These are phyloP conservation scores for Maniola jurtina DNA, from an alignment of 1,140 invertebrate genomes.

Conservation along the genomic window DNA sequence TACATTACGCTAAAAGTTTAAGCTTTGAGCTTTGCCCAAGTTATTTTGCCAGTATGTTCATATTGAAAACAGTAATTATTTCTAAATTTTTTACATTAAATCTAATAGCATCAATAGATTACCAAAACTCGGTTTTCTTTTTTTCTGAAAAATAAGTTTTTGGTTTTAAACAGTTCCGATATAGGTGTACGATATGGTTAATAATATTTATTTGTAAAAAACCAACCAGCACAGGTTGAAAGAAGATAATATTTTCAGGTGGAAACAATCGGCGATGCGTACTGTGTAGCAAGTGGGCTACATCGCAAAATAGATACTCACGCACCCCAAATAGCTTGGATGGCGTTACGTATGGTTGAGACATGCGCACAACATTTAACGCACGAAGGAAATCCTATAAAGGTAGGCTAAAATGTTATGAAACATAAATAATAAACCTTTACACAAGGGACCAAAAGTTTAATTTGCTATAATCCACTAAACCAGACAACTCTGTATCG, in stretches of 20 bases:
- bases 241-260: constrained; percentile 88
- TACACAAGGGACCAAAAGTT: too few relatives aligned
- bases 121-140: neutral
- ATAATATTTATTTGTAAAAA: neutral
- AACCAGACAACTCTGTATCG: too few relatives aligned
- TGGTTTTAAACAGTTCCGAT: too few relatives aligned
- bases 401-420: constrained; percentile 78
- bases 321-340: constrained; percentile 96
- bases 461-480: too few relatives aligned
- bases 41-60: too few relatives aligned
- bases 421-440: neutral
- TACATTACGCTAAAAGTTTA: too few relatives aligned
- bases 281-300: constrained; percentile 95
- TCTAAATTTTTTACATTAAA: too few relatives aligned
- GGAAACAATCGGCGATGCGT: constrained; percentile 97
- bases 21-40: too few relatives aligned
- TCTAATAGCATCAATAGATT: constrained; percentile 25
- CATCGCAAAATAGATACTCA: constrained; percentile 90
- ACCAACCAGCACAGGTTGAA: neutral
- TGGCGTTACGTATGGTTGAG: constrained; percentile 93
- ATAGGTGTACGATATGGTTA: too few relatives aligned
- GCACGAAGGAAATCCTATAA: constrained; percentile 93
- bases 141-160: too few relatives aligned
- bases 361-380: constrained; percentile 92
- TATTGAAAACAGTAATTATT: too few relatives aligned